phyloP scores from a whole-genome alignment of 2,113 vertebrate species.

The Erythrocercus mccallii region DNA sequence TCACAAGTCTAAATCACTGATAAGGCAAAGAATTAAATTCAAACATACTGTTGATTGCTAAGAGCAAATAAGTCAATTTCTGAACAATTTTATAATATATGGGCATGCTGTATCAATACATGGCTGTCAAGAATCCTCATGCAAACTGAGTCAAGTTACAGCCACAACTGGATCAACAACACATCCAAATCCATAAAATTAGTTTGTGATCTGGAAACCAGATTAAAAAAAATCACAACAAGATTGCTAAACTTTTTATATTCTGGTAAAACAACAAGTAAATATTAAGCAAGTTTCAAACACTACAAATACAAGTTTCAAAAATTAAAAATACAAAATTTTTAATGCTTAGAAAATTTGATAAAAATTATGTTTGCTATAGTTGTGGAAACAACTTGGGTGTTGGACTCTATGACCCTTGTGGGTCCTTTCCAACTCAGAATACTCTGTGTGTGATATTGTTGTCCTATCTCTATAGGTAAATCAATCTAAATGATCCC shows the following conservation, averaged over 20 bases:
- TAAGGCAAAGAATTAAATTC: slow-evolving; percentile 57
- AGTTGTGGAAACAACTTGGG: neutral
- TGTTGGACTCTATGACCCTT: neutral
- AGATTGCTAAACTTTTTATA: neutral
- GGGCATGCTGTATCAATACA: slow-evolving; percentile 60
- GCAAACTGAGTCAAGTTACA: slow-evolving; percentile 49
- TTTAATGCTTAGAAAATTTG: neutral
- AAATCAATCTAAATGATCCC: neutral
- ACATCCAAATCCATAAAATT: slow-evolving; percentile 12
- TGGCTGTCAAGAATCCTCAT: slow-evolving; percentile 48
- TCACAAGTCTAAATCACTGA: slow-evolving; percentile 54
- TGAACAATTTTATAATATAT: slow-evolving; percentile 44
- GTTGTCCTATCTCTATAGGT: neutral
- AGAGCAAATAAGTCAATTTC: slow-evolving; percentile 56
- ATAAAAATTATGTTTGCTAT: neutral
- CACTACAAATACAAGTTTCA: neutral
- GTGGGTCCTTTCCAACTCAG: neutral
- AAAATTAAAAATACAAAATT: neutral
- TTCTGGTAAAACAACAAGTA: slow-evolving; percentile 36
- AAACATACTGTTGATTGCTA: slow-evolving; percentile 30
- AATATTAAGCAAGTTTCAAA: slow-evolving; percentile 38
- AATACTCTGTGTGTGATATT: neutral
- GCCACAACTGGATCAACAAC: slow-evolving; percentile 51
- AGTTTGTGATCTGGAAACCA: slow-evolving; percentile 18
- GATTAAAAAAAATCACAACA: slow-evolving; percentile 8